Percentiles rank a stretch among this genome's conserved stretches.
Evolutionary conservation across 2,888 invertebrate genomes (phyloP).

Genomic region (Salticus scenicus): DNA sequence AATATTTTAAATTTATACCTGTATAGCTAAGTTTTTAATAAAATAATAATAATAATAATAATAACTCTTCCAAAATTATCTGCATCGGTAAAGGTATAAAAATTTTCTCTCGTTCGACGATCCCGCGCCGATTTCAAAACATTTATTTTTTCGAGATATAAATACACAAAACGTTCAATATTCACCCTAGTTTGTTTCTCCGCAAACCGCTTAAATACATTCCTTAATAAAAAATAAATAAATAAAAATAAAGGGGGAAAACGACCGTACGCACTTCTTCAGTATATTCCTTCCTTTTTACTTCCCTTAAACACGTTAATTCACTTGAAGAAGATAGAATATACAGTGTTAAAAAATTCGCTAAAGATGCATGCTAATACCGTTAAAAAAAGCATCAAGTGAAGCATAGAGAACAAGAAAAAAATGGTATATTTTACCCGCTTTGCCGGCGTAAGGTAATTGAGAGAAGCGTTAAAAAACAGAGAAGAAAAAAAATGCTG

Average conservation of each 20-base stretch:
- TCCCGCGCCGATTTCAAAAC: too few species aligned
- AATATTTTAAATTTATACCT: too few species aligned
- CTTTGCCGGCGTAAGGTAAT: constrained; percentile 61
- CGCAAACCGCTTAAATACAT: neutral
- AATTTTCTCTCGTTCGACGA: too few species aligned
- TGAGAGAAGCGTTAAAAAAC: constrained; percentile 62
- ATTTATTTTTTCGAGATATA: neutral
- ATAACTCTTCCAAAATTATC: too few species aligned
- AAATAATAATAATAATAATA: too few species aligned
- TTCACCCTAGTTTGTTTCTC: neutral
- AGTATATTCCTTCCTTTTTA: neutral
- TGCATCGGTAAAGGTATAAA: too few species aligned
- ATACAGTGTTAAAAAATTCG: constrained; percentile 45
- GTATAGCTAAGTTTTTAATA: too few species aligned
- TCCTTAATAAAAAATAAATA: neutral
- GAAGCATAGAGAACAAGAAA: constrained; percentile 8
- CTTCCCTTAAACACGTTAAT: neutral
- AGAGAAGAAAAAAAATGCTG: constrained; percentile 34
- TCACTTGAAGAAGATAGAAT: constrained; percentile 12
- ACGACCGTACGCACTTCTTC: neutral
- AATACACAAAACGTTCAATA: neutral
- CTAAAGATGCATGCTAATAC: constrained; percentile 64
- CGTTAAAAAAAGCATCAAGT: constrained; percentile 47
- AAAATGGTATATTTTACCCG: constrained; percentile 58
- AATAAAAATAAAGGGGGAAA: too few species aligned